Evolutionary conservation across 1,140 invertebrate species (phyloP).

Genomic region (Leptinotarsa lineolata): DNA sequence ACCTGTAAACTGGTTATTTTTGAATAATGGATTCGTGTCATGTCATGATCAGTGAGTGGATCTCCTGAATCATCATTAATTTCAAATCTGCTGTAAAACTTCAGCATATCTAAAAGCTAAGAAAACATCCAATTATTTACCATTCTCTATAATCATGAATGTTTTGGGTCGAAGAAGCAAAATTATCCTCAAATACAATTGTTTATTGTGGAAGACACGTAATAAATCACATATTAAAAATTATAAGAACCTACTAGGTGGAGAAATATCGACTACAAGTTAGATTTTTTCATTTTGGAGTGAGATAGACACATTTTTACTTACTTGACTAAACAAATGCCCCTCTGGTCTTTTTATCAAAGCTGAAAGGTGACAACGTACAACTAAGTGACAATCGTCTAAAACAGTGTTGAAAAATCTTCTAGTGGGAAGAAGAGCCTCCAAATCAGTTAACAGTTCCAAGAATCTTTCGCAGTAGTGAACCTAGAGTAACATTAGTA

Average conservation of each 20-base stretch:
- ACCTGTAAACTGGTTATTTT: conserved; percentile 89
- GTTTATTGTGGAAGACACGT: too few species aligned
- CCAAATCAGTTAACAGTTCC: conserved; percentile 94
- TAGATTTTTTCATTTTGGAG: too few species aligned
- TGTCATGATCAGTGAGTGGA: conserved; percentile 89
- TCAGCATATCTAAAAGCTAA: conserved; percentile 92
- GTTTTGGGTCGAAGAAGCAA: too few species aligned
- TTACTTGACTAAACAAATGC: conserved; percentile 88
- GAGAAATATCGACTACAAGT: too few species aligned
- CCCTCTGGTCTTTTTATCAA: conserved; percentile 81
- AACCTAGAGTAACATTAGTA: conserved; percentile 55
- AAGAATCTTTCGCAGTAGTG: conserved; percentile 95
- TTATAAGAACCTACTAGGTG: too few species aligned
- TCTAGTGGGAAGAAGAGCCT: conserved; percentile 91
- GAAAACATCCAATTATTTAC: conserved; percentile 52
- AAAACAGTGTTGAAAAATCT: conserved; percentile 96
- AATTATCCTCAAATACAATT: too few species aligned
- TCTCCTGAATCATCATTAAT: conserved; percentile 97
- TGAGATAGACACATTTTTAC: conserved; percentile 41
- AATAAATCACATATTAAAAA: too few species aligned
- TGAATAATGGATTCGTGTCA: conserved; percentile 91
- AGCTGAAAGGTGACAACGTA: conserved; percentile 82
- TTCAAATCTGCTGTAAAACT: conserved; percentile 97
- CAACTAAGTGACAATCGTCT: conserved; percentile 93
- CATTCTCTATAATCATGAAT: too few species aligned